Evolutionary conservation across 2,797 vertebrate genomes (phyloP), one percentile per base, ranked within the genome.

Genomic region (Myotis daubentonii): DNA sequence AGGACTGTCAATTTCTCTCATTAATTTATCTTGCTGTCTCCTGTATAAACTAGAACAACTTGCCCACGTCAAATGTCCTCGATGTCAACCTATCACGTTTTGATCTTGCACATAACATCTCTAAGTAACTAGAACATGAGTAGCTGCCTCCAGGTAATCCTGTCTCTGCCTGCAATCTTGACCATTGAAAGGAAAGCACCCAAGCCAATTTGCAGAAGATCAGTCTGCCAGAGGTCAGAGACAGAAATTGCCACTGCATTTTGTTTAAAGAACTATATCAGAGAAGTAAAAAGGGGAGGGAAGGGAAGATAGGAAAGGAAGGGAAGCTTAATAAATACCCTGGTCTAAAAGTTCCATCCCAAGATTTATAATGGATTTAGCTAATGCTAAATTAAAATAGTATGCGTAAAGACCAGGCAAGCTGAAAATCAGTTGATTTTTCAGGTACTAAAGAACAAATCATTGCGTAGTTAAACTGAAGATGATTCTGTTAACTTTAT

Each of bases 1-100:
- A 98, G 98, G 97, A 99, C 98, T 99, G 98, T 98, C 98, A 98
- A 98, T 99, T 99, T 99, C 98, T 98, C 97, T 98, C 98, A 98
- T 99, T 99, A 98, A 99, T 99, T 99, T 99, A 97, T 97, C 96
- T 97, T 97, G 97, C 88, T 97, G 83, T 75, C 87, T 97, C 92
- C 74, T 95, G 85, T 96, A 97, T 96, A 98, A 98, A 96, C 95
- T 89, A 97, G 95, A 95, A 95, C 96, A 97, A 98, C 94, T 97
- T 96, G 78, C 95, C 98, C 95, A 97, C 93, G 44, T 94, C 47
- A 95, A 96, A 97, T 96, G 96, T 98, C 93, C 91, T 97, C 84
- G 60, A 68, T 95, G 97, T 98, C 96, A 98, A 70, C 97, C 97
- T 96, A 92, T 94, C 6, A 0, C 93, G 88, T 97, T 98, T 98